Evolutionary conservation across 1,140 invertebrate genomes (phyloP).

Genomic region (Trissolcus basalis): DNA sequence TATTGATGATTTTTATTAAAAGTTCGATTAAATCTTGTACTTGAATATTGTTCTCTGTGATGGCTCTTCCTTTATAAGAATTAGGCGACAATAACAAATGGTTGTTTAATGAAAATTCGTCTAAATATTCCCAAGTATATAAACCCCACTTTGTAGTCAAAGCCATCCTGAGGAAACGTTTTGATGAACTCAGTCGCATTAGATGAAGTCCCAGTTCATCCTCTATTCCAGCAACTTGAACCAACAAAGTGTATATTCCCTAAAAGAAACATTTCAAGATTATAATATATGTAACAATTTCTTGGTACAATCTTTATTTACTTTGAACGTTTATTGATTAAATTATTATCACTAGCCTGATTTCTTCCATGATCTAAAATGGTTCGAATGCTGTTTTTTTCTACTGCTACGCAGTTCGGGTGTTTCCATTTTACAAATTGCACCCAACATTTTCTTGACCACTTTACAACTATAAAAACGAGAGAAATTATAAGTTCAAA

Average conservation of each 20-base stretch:
- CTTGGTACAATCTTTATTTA: too few species aligned
- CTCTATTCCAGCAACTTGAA: slow-evolving; percentile 64
- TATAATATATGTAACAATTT: background rate
- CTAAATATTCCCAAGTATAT: slow-evolving; percentile 74
- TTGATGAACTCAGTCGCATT: slow-evolving; percentile 61
- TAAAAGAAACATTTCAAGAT: slow-evolving; percentile 24
- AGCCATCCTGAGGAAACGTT: slow-evolving; percentile 68
- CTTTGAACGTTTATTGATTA: too few species aligned
- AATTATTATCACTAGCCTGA: slow-evolving; percentile 59
- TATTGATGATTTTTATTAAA: background rate
- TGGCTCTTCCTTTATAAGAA: slow-evolving; percentile 80
- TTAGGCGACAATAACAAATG: slow-evolving; percentile 81
- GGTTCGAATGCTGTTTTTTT: slow-evolving; percentile 65
- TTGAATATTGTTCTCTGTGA: slow-evolving; percentile 85
- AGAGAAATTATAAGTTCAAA: too few species aligned
- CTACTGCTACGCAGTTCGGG: slow-evolving; percentile 66
- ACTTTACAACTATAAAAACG: slow-evolving; percentile 54
- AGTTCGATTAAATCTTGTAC: slow-evolving; percentile 66
- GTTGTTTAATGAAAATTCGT: slow-evolving; percentile 82
- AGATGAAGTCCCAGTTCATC: slow-evolving; percentile 65
- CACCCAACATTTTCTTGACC: slow-evolving; percentile 66
- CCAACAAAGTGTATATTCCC: slow-evolving; percentile 71
- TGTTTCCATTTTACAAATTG: slow-evolving; percentile 70
- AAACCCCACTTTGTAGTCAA: slow-evolving; percentile 73
- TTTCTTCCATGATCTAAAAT: slow-evolving; percentile 71